Evolutionary conservation across 2,113 vertebrate genomes (phyloP).

Genomic region (Oreochromis spilurus): DNA sequence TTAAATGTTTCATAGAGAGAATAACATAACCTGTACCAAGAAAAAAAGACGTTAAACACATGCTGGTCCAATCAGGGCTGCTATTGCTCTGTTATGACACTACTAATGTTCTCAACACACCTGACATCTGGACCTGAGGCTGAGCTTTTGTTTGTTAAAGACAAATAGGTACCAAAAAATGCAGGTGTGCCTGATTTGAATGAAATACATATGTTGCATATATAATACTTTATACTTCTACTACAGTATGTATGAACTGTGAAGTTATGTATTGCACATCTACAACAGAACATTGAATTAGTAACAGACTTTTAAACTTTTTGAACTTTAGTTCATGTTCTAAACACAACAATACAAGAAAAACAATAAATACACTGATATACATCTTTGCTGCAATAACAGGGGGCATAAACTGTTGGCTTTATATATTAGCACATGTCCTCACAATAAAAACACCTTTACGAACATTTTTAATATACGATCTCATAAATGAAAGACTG

Average conservation of each 20-base stretch:
- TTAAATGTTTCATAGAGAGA: neutral
- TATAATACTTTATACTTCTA: neutral
- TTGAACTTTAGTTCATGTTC: neutral
- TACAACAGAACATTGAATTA: neutral
- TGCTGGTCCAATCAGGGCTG: neutral
- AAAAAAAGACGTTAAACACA: neutral
- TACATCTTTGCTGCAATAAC: neutral
- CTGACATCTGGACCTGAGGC: neutral
- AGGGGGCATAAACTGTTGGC: neutral
- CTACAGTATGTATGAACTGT: neutral
- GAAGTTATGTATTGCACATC: neutral
- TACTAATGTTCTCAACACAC: neutral
- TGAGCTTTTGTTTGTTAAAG: neutral
- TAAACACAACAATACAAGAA: neutral
- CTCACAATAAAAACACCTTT: neutral
- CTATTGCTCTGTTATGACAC: neutral
- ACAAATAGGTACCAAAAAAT: neutral
- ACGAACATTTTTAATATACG: accelerated
- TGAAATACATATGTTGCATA: neutral
- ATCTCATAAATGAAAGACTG: neutral
- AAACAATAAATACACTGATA: neutral
- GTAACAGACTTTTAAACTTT: neutral
- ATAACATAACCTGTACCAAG: neutral
- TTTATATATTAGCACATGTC: neutral
- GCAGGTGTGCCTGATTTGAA: neutral